phyloP scores from a whole-genome alignment of 2,888 invertebrate species.

The Xylota segnis region DNA sequence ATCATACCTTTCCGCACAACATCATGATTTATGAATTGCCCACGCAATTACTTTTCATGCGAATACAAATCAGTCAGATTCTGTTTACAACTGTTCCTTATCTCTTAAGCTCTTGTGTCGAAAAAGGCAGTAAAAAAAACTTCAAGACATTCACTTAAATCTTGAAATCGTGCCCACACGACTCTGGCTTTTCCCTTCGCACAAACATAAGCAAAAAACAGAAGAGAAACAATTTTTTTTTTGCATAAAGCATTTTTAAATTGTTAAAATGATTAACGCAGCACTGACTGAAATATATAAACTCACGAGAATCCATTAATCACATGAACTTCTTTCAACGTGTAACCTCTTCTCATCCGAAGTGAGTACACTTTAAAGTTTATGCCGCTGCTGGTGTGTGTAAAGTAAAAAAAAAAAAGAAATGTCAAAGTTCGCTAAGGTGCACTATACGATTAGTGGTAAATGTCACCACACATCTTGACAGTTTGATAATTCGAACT shows the following conservation, averaged over 20 bases:
- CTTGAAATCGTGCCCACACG: constrained; percentile 32
- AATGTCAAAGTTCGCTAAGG: constrained; percentile 51
- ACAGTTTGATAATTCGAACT: constrained; percentile 33
- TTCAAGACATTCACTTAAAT: constrained; percentile 28
- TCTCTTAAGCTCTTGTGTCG: constrained; percentile 29
- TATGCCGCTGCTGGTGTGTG: neutral
- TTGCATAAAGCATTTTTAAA: constrained; percentile 20
- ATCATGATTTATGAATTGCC: constrained; percentile 42
- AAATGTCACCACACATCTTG: constrained; percentile 49
- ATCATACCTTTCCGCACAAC: constrained; percentile 26
- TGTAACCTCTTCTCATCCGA: neutral
- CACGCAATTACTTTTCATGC: constrained; percentile 33
- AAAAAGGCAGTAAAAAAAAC: constrained; percentile 12
- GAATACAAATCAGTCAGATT: neutral
- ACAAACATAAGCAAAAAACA: neutral
- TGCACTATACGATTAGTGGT: constrained; percentile 48
- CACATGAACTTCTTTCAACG: constrained; percentile 41
- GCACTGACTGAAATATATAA: constrained; percentile 32
- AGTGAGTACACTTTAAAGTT: no score
- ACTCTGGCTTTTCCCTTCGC: constrained; percentile 22
- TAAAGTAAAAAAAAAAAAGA: constrained; percentile 6
- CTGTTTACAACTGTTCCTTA: constrained; percentile 3
- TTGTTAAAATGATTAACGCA: constrained; percentile 48
- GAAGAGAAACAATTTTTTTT: neutral
- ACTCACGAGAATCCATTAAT: constrained; percentile 52